Conservation (phyloP, 2,888 invertebrate genomes). For the Napeogenes sylphis region DNA sequence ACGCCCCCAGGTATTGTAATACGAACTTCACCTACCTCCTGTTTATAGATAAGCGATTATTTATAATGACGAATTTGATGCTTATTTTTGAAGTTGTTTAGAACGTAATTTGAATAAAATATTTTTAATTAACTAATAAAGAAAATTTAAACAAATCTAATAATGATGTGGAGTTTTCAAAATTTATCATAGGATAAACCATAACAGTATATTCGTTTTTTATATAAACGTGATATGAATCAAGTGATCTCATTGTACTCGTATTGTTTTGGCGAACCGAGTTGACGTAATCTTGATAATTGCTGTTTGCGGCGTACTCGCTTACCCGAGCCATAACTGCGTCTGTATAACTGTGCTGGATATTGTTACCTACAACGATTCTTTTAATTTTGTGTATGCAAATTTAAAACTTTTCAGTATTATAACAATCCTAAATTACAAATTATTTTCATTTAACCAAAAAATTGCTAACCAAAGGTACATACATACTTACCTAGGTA, state of each 20-base stretch:
- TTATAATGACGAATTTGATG: neutral
- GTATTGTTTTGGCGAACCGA: conserved; percentile 36
- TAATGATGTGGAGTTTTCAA: too few relatives aligned
- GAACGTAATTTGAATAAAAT: neutral
- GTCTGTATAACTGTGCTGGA: conserved; percentile 13
- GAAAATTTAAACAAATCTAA: too few relatives aligned
- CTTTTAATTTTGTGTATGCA: neutral
- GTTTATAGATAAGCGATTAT: conserved; percentile 2
- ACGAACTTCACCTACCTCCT: neutral
- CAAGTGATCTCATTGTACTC: conserved; percentile 36
- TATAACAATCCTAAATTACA: too few relatives aligned
- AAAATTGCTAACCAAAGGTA: too few relatives aligned
- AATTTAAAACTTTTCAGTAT: neutral
- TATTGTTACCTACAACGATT: conserved; percentile 2
- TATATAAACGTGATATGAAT: conserved; percentile 9
- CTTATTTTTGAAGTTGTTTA: neutral
- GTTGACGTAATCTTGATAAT: conserved; percentile 57
- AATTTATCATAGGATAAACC: too few relatives aligned
- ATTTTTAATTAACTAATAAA: too few relatives aligned
- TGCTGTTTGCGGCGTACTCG: conserved; percentile 39
- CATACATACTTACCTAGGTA: too few relatives aligned
- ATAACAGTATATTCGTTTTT: too few relatives aligned
- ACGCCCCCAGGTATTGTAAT: conserved; percentile 62
- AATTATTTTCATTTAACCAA: too few relatives aligned
- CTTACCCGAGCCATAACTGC: conserved; percentile 25